Evolutionary conservation across 2,113 vertebrate genomes (phyloP).

Genomic region (Elaphurus davidianus): DNA sequence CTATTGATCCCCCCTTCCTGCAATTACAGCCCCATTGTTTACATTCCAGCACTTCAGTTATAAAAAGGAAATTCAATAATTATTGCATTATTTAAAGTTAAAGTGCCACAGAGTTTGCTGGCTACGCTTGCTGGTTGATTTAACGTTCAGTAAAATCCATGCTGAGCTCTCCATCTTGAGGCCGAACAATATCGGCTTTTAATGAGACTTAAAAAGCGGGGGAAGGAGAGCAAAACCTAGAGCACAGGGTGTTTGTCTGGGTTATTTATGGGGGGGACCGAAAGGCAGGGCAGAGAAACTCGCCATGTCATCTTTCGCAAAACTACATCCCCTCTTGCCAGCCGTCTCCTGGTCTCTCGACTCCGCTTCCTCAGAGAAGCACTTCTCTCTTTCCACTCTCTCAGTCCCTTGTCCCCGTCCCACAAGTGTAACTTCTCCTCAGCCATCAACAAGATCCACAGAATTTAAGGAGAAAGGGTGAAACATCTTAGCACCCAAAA

Average conservation of each 20-base stretch:
- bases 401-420: neutral
- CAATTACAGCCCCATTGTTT: conserved; percentile 99
- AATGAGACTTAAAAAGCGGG: conserved; percentile 82
- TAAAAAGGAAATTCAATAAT: conserved; percentile 99
- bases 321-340: neutral
- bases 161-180: conserved; percentile 86
- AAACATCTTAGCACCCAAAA: neutral
- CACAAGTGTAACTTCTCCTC: neutral
- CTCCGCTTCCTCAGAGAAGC: neutral
- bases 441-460: neutral
- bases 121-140: conserved; percentile 88
- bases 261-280: conserved; percentile 31
- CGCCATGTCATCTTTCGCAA: neutral
- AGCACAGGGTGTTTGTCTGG: conserved; percentile 51
- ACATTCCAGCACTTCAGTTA: conserved; percentile 99
- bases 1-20: conserved; percentile 98
- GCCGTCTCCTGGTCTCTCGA: fast-evolving
- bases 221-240: conserved; percentile 45
- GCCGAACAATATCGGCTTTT: conserved; percentile 85
- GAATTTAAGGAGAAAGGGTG: neutral
- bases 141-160: conserved; percentile 87
- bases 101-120: conserved; percentile 95
- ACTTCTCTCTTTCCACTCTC: neutral
- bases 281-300: neutral
- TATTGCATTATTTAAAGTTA: conserved; percentile 99